Base-by-base conservation (phyloP, 2,797 vertebrate species). In the Falco concolor region DNA sequence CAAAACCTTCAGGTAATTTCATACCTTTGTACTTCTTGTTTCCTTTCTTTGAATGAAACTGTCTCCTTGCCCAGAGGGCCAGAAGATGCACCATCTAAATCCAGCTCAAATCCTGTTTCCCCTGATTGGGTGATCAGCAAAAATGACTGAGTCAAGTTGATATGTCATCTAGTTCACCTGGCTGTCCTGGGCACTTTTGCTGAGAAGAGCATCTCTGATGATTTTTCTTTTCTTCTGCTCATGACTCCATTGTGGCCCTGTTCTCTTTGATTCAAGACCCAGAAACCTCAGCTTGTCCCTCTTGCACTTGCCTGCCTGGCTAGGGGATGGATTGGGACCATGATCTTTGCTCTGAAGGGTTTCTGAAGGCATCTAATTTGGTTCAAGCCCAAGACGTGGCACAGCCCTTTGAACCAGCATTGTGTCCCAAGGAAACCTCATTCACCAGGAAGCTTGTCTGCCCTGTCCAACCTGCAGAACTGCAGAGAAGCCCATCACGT, bases 401-500 rank as follows among this genome's bases (percentile, higher is more conserved):
- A 36, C 38, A 59, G 28, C 22, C 52, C 9, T 53, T 52, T 44
- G 40, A 47, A n/a, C 13, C 28, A 45, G n/a, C 0, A 0, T 5
- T 27, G 34, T 32, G 4, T 28, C 54, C 34, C 22, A 36, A 67
- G 36, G 57, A 50, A 75, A 40, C 23, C 50, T 28, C 6, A 1
- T 45, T 61, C 34, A 42, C 28, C 17, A 4, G 6, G 56, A 60
- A 32, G 22, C 23, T 81, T 27, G 20, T 59, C 47, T 83, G 67
- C 14, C 36, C 17, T 54, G n/a, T 68, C 38, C 65, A 47, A 4
- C 10, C 30, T 67, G 44, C 56, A 34, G 38, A 65, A 28, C 56
- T 84, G 53, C 15, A 38, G 59, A 24, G 18, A 50, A 74, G 19
- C 32, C 17, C 14, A 30, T 9, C 0, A 1, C 1, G 1, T 10